These are phyloP conservation scores for Harpalus rufipes DNA, from an alignment of 2,888 invertebrate genomes.

Conservation along the genomic window DNA sequence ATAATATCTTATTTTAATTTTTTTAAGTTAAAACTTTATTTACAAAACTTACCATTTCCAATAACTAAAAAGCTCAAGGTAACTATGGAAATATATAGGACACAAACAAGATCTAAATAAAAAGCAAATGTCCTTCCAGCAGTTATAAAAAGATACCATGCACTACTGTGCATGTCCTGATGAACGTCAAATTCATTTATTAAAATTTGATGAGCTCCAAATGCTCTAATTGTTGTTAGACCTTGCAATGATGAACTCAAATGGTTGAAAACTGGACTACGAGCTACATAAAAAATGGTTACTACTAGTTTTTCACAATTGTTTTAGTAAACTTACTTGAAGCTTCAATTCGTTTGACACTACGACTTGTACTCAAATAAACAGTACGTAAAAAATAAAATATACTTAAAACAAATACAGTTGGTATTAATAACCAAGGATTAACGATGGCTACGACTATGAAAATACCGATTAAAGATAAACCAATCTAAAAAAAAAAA, in stretches of 20 bases:
- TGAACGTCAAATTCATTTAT: conserved; percentile 80
- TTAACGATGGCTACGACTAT: conserved; percentile 85
- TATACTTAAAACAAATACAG: conserved; percentile 80
- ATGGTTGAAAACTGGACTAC: conserved; percentile 87
- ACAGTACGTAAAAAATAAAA: conserved; percentile 83
- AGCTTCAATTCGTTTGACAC: conserved; percentile 85
- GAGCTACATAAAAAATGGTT: conserved; percentile 77
- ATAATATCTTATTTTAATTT: too few species aligned
- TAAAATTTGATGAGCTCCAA: conserved; percentile 81
- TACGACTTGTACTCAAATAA: conserved; percentile 86
- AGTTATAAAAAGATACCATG: conserved; percentile 86
- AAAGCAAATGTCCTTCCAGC: conserved; percentile 86
- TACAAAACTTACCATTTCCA: conserved; percentile 77
- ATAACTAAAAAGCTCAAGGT: conserved; percentile 91
- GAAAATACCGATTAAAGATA: conserved; percentile 83
- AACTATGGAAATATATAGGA: conserved; percentile 85
- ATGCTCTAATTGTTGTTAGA: conserved; percentile 85
- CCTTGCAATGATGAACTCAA: conserved; percentile 86
- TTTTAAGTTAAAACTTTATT: neutral
- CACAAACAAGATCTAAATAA: conserved; percentile 85
- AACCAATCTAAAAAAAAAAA: conserved; percentile 78
- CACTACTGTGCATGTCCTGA: conserved; percentile 83
- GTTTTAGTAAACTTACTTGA: conserved; percentile 78
- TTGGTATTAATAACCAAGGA: conserved; percentile 83
- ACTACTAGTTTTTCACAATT: neutral